These are phyloP conservation scores for Falco columbarius DNA, from an alignment of 2,797 vertebrate genomes.

Conservation along the genomic window DNA sequence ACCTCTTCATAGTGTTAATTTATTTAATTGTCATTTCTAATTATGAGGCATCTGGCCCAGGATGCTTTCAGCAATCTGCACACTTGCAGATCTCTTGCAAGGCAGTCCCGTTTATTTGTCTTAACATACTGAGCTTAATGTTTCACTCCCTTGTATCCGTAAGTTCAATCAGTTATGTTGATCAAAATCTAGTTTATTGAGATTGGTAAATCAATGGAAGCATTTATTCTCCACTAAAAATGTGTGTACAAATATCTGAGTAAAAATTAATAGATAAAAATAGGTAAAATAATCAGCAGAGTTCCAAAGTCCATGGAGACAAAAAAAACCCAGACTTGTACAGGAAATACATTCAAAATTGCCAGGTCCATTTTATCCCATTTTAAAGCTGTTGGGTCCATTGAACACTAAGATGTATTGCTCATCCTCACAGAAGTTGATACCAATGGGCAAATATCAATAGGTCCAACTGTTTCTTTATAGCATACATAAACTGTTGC, in stretches of 20 bases:
- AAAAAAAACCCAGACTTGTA: neutral
- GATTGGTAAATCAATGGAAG: neutral
- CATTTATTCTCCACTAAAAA: neutral
- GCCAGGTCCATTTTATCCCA: neutral
- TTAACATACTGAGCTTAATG: neutral
- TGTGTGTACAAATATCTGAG: neutral
- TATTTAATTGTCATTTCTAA: neutral
- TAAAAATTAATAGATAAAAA: neutral
- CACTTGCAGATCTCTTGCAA: neutral
- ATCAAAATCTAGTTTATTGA: neutral
- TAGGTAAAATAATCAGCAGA: neutral
- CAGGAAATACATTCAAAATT: neutral
- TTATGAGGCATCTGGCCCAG: neutral
- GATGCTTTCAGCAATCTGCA: neutral
- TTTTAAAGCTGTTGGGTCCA: neutral
- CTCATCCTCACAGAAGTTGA: neutral
- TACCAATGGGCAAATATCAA: neutral
- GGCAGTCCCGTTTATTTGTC: neutral
- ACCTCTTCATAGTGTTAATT: neutral
- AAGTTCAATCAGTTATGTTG: neutral
- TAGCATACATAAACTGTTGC: neutral
- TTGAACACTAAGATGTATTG: neutral
- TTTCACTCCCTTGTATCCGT: neutral
- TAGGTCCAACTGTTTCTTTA: neutral
- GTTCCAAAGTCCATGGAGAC: accelerated